Evolutionary conservation across 2,797 vertebrate genomes (phyloP), one percentile per base, ranked within the genome.

Genomic region (Chelon auratus): DNA sequence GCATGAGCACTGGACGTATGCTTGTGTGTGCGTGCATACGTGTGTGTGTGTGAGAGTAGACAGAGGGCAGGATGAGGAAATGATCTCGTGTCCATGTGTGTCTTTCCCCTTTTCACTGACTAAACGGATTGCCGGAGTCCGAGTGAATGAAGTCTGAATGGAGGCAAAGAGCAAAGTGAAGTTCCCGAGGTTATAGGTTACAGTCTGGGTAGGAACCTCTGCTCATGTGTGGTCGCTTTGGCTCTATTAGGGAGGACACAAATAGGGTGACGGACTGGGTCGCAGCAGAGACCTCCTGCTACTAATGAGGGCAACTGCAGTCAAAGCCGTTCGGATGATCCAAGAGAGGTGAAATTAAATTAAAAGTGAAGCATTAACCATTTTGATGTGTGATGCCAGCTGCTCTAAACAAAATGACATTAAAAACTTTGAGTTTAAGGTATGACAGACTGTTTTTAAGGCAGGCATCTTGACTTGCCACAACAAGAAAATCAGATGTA

Each of bases 241-340:
- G 62, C 57, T 86, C 68, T 63, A 75, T 75, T 88, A 57, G 53
- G 60, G 62, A 62, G 53, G 72, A 72, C 81, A 64, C 65, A 80
- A 84, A 86, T 62, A 79, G 83, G 73, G 77, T 84, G 86, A 81
- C 1, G 80, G 78, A 77, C 76, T 18, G 54, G 78, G 79, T 64
- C 40, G 69, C 77, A 65, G 62, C 73, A 61, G 64, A 87, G 86
- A 87, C 72, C 77, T 72, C 74, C 64, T 45, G 75, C 58, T 68
- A 68, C 89, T 92, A 93, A 93, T 92, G 92, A 93, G 92, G 85
- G 87, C 86, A 83, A 83, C 83, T 75, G 65, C 50, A 5, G 75
- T 71, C 15, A 52, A 77, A 69, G 30, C 57, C 50, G 65, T 78
- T 24, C 59, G 76, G 74, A 86, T 72, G 79, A 87, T 70, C 72